Conservation (phyloP, 2,113 vertebrate genomes). For the Numenius arquata region DNA sequence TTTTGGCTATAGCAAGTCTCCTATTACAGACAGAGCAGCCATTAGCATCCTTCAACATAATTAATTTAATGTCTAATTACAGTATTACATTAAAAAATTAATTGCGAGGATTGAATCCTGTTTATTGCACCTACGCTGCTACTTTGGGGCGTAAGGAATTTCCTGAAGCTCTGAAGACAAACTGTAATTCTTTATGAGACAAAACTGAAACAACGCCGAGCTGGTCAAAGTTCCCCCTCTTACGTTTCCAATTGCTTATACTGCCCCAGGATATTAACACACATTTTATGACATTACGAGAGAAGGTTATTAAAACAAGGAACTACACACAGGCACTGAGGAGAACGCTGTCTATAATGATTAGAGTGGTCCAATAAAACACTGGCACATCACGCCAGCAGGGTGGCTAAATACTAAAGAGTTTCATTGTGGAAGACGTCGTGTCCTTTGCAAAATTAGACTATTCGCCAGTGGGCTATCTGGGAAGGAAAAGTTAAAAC, state of each 20-base stretch:
- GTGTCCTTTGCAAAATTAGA: not conserved
- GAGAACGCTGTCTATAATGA: not conserved
- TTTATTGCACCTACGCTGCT: not conserved
- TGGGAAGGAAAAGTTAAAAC: not conserved
- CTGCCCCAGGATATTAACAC: not conserved
- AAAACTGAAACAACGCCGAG: not conserved
- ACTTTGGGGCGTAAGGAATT: not conserved
- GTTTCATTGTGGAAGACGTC: not conserved
- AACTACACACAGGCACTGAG: not conserved
- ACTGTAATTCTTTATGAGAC: not conserved
- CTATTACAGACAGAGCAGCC: not conserved
- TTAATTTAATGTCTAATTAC: constrained; percentile 24
- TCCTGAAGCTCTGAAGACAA: not conserved
- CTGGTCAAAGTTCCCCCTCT: not conserved
- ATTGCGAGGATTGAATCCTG: not conserved
- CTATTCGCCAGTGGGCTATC: not conserved
- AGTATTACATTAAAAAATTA: constrained; percentile 12
- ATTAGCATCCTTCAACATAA: not conserved
- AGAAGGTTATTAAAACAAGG: not conserved
- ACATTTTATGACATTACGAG: not conserved
- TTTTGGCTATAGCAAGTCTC: not conserved
- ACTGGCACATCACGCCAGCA: not conserved
- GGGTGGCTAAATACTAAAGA: not conserved
- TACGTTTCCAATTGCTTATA: not conserved
- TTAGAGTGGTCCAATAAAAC: not conserved